phyloP scores from a whole-genome alignment of 2,888 invertebrate species.

The Mystacides longicornis region DNA sequence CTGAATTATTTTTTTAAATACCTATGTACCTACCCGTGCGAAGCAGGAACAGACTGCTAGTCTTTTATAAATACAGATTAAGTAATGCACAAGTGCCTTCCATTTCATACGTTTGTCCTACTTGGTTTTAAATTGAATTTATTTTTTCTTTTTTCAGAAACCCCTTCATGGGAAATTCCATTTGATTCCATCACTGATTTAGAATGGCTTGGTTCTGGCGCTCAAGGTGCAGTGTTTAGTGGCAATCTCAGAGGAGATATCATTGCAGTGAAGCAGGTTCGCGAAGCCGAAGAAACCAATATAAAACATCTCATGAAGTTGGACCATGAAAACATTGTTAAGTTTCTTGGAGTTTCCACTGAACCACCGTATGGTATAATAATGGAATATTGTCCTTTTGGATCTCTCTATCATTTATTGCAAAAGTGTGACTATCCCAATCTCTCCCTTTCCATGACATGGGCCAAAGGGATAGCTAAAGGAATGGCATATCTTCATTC shows the following conservation, averaged over 20 bases:
- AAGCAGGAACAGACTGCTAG: too few species aligned
- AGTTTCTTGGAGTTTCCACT: constrained; percentile 89
- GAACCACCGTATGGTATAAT: constrained; percentile 90
- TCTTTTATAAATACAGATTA: too few species aligned
- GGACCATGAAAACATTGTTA: constrained; percentile 91
- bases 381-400: constrained; percentile 97
- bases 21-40: too few species aligned
- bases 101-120: neutral
- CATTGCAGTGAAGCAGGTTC: constrained; percentile 95
- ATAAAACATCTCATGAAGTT: constrained; percentile 86
- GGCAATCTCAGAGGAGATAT: constrained; percentile 75
- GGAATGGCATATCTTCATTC: constrained; percentile 96
- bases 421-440: constrained; percentile 76
- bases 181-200: constrained; percentile 84
- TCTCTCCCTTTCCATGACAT: constrained; percentile 79
- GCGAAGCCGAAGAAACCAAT: constrained; percentile 86
- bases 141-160: constrained; percentile 25
- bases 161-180: constrained; percentile 91
- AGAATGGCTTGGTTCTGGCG: constrained; percentile 89
- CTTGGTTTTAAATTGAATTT: neutral
- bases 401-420: constrained; percentile 87
- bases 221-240: constrained; percentile 92
- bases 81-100: neutral
- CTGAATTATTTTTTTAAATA: too few species aligned
- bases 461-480: constrained; percentile 91